Evolutionary conservation across 2,797 vertebrate species (phyloP).

Genomic region (Rhinophrynus dorsalis): DNA sequence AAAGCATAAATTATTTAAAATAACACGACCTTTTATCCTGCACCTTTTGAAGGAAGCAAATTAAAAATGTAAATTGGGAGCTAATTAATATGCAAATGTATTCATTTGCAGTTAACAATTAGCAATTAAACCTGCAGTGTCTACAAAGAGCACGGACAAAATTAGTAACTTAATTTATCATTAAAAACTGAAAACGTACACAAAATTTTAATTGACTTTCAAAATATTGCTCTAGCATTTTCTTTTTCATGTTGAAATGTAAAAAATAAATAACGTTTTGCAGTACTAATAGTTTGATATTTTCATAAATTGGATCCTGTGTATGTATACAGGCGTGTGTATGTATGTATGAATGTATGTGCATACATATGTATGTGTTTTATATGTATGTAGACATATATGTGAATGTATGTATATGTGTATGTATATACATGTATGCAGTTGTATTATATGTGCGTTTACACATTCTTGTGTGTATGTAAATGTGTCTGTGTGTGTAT

Average conservation of each 20-base stretch:
- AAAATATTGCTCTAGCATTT: slow-evolving; percentile 82
- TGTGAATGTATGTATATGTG: background rate
- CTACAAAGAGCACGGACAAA: slow-evolving; percentile 98
- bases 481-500: no score
- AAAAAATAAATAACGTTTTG: slow-evolving; percentile 55
- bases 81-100: slow-evolving; percentile 99
- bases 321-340: no score
- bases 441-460: no score
- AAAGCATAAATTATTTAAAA: slow-evolving; percentile 99
- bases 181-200: slow-evolving; percentile 97
- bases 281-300: slow-evolving; percentile 13
- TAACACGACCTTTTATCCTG: slow-evolving; percentile 99
- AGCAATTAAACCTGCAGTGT: slow-evolving; percentile 99
- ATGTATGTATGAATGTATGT: background rate
- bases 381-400: background rate
- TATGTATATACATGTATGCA: no score
- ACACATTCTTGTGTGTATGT: no score
- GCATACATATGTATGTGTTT: background rate
- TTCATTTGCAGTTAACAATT: slow-evolving; percentile 99
- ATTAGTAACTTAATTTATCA: slow-evolving; percentile 99
- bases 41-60: slow-evolving; percentile 99
- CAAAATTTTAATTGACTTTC: slow-evolving; percentile 93
- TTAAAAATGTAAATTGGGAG: slow-evolving; percentile 99
- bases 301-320: background rate
- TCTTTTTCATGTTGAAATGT: slow-evolving; percentile 71